Evolutionary conservation across 2,888 invertebrate genomes (phyloP).

Genomic region (Sinhomidia bicolor): DNA sequence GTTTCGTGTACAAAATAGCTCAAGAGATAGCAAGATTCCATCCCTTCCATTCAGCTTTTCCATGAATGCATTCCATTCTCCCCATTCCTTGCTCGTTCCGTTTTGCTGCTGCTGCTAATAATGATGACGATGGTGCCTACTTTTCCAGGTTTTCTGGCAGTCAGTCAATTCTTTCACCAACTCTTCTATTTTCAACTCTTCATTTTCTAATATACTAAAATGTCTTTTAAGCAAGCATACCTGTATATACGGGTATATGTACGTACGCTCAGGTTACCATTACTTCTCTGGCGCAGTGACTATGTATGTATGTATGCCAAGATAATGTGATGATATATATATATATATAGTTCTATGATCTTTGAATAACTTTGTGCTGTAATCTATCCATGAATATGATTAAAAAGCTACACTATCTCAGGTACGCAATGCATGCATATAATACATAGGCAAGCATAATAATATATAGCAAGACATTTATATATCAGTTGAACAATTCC

Average conservation of each 20-base stretch:
- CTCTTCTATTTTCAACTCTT: background rate
- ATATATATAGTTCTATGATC: no score
- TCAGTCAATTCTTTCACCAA: conserved; percentile 4
- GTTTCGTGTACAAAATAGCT: background rate
- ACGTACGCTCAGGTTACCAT: background rate
- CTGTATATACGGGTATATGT: background rate
- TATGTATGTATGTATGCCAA: background rate
- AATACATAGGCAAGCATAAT: background rate
- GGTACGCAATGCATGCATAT: background rate
- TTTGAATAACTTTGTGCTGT: background rate
- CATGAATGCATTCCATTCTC: conserved; percentile 62
- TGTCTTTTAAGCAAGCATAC: background rate
- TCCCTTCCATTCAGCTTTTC: conserved; percentile 29
- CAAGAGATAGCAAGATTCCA: background rate
- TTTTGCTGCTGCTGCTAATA: background rate
- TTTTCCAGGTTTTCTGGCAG: conserved; percentile 40
- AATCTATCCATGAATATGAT: background rate
- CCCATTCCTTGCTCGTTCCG: conserved; percentile 30
- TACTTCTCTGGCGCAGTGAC: background rate
- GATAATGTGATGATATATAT: no score
- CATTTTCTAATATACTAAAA: background rate
- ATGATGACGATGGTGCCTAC: background rate
- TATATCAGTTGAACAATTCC: conserved; percentile 25
- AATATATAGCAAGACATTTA: no score
- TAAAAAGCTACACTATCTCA: background rate